Evolutionary conservation across 37 sponge, comb jelly and placozoan genomes (phyloP), one percentile per base, ranked within the genome.

Genomic region (Cliona cf. orientalis): DNA sequence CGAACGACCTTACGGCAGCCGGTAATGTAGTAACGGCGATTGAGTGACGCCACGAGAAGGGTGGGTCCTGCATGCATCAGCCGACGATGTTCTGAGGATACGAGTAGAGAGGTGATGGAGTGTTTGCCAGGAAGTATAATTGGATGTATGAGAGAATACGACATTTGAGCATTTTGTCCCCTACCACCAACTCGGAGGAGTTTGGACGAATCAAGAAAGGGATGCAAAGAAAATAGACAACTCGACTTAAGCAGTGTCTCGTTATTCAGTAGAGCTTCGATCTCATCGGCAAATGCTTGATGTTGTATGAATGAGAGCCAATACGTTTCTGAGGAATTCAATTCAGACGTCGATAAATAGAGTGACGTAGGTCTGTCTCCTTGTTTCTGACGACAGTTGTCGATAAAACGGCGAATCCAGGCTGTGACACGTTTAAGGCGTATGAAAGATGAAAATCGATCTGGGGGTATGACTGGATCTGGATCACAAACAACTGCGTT

Each of bases 391-490:
- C 69, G 40, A 58, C 69, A 68, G 46, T 78, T 78, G 46, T 61
- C 25, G 5, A 78, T 25, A 44, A 78, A 78, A 17, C 79, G 40
- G n/a, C 39, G 23, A 23, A 61, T 25, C 79, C 79, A 78, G 12
- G 79, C 79, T 40, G 66, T 61, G 66, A 78, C 34, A 22, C 46
- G 64, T 26, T n/a, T 78, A n/a, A n/a, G n/a, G n/a, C n/a, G n/a
- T n/a, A n/a, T n/a, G 66, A 33, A 64, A 21, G 25, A 42, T 42
- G 79, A 78, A 34, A 34, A 78, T 17, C 79, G 65, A 39, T 78
- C 66, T 11, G 56, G 22, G 59, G 58, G 58, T 36, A 74, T 57
- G 28, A 77, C 36, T 12, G 78, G 69, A 33, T 45, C n/a, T 38
- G 9, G 38, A 68, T 9, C 23, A n/a, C n/a, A n/a, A 3, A 35